Percentiles rank a stretch among this genome's conserved stretches.
These are phyloP conservation scores for Tokudaia muenninki DNA, from an alignment of 2,797 vertebrate species.

Conservation along the genomic window DNA sequence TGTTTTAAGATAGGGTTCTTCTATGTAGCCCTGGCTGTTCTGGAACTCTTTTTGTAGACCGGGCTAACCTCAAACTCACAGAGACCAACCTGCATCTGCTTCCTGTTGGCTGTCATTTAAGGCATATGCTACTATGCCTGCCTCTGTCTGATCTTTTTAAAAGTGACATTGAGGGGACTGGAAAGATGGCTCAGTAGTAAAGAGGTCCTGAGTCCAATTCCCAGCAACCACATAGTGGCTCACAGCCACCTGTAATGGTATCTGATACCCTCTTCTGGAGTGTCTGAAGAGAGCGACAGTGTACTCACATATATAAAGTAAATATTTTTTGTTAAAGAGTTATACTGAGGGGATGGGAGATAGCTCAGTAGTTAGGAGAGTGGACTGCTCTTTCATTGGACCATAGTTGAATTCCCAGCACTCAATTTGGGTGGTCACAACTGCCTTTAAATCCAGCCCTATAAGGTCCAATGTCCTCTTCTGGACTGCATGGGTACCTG, in stretches of 20 bases:
- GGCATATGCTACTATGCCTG: background rate
- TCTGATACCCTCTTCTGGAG: background rate
- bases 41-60: background rate
- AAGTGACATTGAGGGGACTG: background rate
- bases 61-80: background rate
- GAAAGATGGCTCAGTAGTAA: background rate
- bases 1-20: background rate
- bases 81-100: background rate
- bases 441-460: background rate
- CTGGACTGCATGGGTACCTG: background rate
- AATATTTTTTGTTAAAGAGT: too few species aligned
- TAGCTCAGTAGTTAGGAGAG: background rate
- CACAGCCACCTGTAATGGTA: background rate
- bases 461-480: background rate
- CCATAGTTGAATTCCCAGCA: background rate
- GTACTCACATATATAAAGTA: background rate
- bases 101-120: background rate
- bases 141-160: background rate
- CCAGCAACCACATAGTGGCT: background rate
- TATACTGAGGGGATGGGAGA: background rate
- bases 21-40: background rate
- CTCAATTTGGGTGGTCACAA: background rate
- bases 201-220: background rate
- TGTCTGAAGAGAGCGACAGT: background rate
- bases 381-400: background rate